Evolutionary conservation across 1,140 invertebrate genomes (phyloP).

Genomic region (Coboldia fuscipes): DNA sequence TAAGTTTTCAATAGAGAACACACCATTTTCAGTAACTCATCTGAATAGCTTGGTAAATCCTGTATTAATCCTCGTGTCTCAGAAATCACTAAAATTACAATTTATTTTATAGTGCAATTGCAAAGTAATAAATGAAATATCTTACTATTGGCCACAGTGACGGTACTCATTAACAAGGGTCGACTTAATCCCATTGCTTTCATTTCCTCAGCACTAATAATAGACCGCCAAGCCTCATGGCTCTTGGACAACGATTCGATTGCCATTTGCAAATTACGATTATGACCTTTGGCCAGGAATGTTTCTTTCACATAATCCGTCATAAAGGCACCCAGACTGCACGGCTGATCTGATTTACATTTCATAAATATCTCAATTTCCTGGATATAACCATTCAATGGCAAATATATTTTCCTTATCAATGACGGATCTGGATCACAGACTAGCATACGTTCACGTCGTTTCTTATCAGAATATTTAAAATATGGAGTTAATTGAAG

Average conservation of each 20-base stretch:
- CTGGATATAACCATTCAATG: constrained; percentile 49
- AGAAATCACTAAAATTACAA: constrained; percentile 28
- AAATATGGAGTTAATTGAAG: constrained; percentile 5
- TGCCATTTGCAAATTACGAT: constrained; percentile 28
- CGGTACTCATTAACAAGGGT: constrained; percentile 40
- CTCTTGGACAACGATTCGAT: constrained; percentile 47
- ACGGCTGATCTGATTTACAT: constrained; percentile 29
- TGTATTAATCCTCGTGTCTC: constrained; percentile 47
- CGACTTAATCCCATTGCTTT: constrained; percentile 33
- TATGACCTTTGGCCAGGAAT: constrained; percentile 35
- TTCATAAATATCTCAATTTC: constrained; percentile 50
- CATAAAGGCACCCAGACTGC: constrained; percentile 49
- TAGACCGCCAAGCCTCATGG: constrained; percentile 48
- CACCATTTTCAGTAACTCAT: constrained; percentile 19
- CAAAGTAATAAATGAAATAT: not conserved
- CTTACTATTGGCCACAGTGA: constrained; percentile 35
- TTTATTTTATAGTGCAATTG: too few species aligned
- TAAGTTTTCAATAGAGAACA: constrained; percentile 37
- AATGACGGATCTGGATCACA: constrained; percentile 52
- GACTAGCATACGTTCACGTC: constrained; percentile 32
- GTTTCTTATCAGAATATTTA: constrained; percentile 10
- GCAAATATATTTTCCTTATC: constrained; percentile 52
- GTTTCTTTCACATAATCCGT: constrained; percentile 53
- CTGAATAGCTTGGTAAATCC: constrained; percentile 33
- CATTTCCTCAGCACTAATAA: constrained; percentile 40